Evolutionary conservation across 1,140 invertebrate genomes (phyloP).

Genomic region (Plutomurus gul): DNA sequence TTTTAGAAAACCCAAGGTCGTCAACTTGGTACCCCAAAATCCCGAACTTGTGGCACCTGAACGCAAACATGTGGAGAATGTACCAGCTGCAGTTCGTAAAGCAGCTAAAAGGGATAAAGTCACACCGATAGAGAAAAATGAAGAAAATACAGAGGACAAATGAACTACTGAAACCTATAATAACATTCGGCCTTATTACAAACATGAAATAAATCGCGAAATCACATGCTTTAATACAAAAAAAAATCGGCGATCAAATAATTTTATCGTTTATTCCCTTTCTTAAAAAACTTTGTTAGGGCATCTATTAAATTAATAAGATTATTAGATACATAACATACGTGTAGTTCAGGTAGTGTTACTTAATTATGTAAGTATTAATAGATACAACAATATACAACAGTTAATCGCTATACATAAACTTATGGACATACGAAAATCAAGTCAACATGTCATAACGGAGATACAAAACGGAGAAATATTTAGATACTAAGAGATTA

Average conservation of each 20-base stretch:
- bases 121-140: too few relatives aligned
- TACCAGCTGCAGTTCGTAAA: too few relatives aligned
- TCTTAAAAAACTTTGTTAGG: not conserved
- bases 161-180: not conserved
- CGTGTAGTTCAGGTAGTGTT: not conserved
- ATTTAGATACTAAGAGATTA: conserved; percentile 17
- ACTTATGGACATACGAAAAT: conserved; percentile 11
- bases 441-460: conserved; percentile 11
- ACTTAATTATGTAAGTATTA: conserved; percentile 2
- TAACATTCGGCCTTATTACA: not conserved
- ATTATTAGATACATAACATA: not conserved
- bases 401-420: not conserved
- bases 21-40: not conserved
- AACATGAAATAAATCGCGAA: too few relatives aligned
- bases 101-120: too few relatives aligned
- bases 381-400: conserved; percentile 20
- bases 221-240: not conserved
- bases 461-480: not conserved
- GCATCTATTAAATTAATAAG: conserved; percentile 4
- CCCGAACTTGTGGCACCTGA: not conserved
- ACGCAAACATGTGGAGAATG: not conserved
- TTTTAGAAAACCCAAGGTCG: not conserved
- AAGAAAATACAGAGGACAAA: not conserved
- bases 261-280: conserved; percentile 9
- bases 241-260: not conserved